Base-by-base conservation (phyloP, 2,888 invertebrate species). In the Calameuta pallipes region DNA sequence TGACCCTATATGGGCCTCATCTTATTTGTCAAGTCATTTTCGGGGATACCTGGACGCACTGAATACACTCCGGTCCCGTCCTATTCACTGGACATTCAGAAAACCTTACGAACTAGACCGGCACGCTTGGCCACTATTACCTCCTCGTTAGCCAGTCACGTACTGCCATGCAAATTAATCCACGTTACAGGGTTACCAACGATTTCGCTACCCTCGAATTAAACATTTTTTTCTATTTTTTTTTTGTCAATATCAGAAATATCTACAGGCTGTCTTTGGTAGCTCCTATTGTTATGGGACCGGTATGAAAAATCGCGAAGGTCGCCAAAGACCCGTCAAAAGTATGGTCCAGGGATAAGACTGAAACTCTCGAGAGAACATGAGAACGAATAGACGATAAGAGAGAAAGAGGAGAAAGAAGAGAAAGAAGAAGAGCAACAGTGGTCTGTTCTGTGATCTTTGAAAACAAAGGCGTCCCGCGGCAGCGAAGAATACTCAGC, bases 11-110 rank as follows among this genome's bases (percentile, higher is more conserved):
- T 30, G 33, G 71, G 9, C 81, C 79, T 82, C 82, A 82, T 82
- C 82, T 83, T 82, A 84, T 83, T 85, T 81, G 87, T 82, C 85
- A 83, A 88, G 88, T 88, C 88, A 88, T 87, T 87, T 56, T 83
- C 81, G 74, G 78, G 76, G 82, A 82, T 86, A 87, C 84, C 85
- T 87, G 71, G 31, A 56, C 23, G 2, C 71, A 33, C 71, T 4
- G 31, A 33, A 71, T 71, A 71, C 75, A 56, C 74, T 76, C 73
- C 74, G 36, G 74, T n/a, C 75, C 75, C 31, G 30, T 13, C 31
- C 33, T 33, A 33, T 30, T 6, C 41, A 56, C 41, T 56, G 41
- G 41, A 56, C 41, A 56, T 56, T 56, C 41, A 9, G 41, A 56
- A 23, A 13, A 71, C 71, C 71, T 9, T 3, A 33, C 3, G 23